Base-by-base conservation (phyloP, 30 jellyfish, hydroid and myxozoan genomes). In the Hydractinia symbiolongicarpus region DNA sequence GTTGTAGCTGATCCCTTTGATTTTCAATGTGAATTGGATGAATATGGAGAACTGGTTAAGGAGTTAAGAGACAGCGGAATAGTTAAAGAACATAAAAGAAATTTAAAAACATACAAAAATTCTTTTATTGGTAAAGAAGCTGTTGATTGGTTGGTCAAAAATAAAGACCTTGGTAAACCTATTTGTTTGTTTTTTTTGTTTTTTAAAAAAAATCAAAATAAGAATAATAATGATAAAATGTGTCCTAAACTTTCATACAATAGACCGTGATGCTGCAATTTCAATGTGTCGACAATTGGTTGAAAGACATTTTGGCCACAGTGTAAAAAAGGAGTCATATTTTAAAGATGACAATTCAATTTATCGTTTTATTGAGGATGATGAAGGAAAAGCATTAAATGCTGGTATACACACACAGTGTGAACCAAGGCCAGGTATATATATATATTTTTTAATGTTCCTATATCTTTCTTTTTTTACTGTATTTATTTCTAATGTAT, bases 361-460 rank as follows among this genome's bases (percentile, higher is more conserved):
- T n/a, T 88, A 88, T 76, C 86, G 94, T 49, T 88, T 88, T 79
- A 70, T 88, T 17, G 96, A 88, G 54, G 94, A 88, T 64, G 92
- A 77, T 55, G 86, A 88, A 20, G 66, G 79, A 17, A 88, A 83
- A 67, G 96, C 96, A 4, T 60, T 88, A 68, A 88, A 88, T 77
- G 84, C 96, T 15, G 96, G 91, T 7, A 55, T 82, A 15, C 58
- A 20, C 53, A 78, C 96, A 54, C 87, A 79, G 7, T 88, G 96
- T 64, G 96, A 88, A 74, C 96, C 96, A n/a, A 56, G 96, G 19
- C 57, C 82, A 50, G 96, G 96, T 88, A 56, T 11, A 87, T 54
- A 5, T 62, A 15, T 64, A 1, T 6, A 6, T 7, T 13, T 6
- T 30, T 30, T 30, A 30, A 30, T 30, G 44, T 30, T 30, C 44